Evolutionary conservation across 2,797 vertebrate genomes (phyloP), one percentile per base, ranked within the genome.

Genomic region (Passerculus sandwichensis): DNA sequence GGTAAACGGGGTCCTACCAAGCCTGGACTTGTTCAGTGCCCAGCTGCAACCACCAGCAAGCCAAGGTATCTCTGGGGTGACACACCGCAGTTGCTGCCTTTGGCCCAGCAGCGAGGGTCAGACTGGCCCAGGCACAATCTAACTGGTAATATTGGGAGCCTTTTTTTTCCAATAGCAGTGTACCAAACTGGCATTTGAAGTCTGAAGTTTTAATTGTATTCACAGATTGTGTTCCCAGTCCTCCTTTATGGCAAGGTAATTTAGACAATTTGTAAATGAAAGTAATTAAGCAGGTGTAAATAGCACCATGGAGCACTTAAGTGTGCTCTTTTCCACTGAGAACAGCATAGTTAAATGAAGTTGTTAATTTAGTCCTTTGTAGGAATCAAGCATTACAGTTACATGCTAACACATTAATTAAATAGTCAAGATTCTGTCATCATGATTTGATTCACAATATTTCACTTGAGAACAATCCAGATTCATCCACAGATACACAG

Each of bases 381-480:
- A 72, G 27, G 65, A 93, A 88, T 62, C 26, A 74, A 92, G 42
- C 30, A 40, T 44, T 93, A 70, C 59, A 81, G 51, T 82, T 62
- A 53, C 42, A 83, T 40, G 13, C n/a, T 95, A 91, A 91, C 53
- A 76, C 42, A 30, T 79, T 88, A 86, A 95, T 93, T 92, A 88
- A 91, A 88, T 40, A 92, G 60, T 91, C 78, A 73, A 82, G 72
- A 89, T 69, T 79, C 75, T 94, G 84, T 85, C 94, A 85, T 71
- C 34, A 56, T 59, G 16, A 85, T 93, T 93, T 78, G 81, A 88
- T 91, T 94, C 84, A 93, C 74, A 83, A 32, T 92, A 93, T 96
- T 96, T 97, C 77, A 91, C 71, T 76, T 71, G 57, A 94, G 86
- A 93, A 87, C 80, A 79, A 80, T 67, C 71, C 85, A 96, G 86